These are phyloP conservation scores for Bradypus variegatus DNA, from an alignment of 2,797 vertebrate genomes.

Conservation along the genomic window DNA sequence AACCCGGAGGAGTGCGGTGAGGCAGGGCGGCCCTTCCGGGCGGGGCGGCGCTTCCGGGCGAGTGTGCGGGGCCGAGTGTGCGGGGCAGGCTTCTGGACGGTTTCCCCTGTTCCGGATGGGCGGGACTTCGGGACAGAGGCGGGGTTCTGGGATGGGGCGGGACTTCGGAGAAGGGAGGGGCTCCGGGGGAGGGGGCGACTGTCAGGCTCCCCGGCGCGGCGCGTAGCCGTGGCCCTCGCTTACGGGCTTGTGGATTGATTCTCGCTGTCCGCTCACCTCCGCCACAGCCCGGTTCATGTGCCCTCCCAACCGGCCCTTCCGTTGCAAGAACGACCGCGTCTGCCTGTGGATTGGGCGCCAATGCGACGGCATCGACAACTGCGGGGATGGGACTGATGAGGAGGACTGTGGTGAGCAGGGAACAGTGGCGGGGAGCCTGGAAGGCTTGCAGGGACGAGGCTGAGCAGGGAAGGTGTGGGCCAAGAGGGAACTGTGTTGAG, in stretches of 20 bases:
- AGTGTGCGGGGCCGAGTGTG: rapidly evolving
- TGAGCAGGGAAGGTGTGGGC: not conserved
- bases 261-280: not conserved
- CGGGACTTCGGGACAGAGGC: not conserved
- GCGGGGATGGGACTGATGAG: slow-evolving; percentile 91
- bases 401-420: slow-evolving; percentile 85
- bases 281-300: slow-evolving; percentile 82
- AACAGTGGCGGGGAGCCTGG: not conserved
- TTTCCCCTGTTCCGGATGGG: too few species aligned
- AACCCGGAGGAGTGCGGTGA: slow-evolving; percentile 89
- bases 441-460: not conserved
- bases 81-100: not conserved
- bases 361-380: slow-evolving; percentile 90
- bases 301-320: slow-evolving; percentile 90
- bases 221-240: slow-evolving; percentile 26
- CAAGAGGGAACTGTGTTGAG: not conserved
- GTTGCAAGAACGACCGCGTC: slow-evolving; percentile 91
- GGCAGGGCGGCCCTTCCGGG: not conserved
- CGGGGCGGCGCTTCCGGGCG: rapidly evolving
- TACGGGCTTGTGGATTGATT: slow-evolving; percentile 36
- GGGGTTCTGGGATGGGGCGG: rapidly evolving
- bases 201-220: rapidly evolving
- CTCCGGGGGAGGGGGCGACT: not conserved
- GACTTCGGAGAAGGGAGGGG: rapidly evolving
- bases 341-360: slow-evolving; percentile 86